Evolutionary conservation across 1,140 invertebrate genomes (phyloP).

Genomic region (Elysia chlorotica): DNA sequence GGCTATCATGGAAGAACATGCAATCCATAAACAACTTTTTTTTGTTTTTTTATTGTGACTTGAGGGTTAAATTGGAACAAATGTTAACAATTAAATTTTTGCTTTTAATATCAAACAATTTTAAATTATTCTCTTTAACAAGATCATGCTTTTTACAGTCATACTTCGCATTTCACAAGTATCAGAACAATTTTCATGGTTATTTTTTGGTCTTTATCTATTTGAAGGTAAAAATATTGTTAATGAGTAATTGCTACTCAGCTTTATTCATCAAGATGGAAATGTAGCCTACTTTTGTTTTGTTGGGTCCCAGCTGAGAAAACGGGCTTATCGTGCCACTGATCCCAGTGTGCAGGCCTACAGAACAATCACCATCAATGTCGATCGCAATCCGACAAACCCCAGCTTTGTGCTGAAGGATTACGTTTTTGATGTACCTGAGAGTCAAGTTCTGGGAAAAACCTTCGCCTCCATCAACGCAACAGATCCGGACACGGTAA

Average conservation of each 20-base stretch:
- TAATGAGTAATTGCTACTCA: background rate
- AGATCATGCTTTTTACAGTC: background rate
- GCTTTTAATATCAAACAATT: background rate
- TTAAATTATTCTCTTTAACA: too few relatives aligned
- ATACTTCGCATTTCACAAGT: background rate
- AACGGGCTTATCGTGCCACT: constrained; percentile 7
- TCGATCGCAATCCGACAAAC: constrained; percentile 69
- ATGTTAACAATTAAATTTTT: too few relatives aligned
- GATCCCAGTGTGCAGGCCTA: constrained; percentile 12
- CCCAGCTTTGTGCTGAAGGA: constrained; percentile 75
- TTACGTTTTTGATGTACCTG: constrained; percentile 80
- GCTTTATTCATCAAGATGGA: background rate
- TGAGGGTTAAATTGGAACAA: too few relatives aligned
- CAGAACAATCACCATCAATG: constrained; percentile 11
- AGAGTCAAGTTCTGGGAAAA: constrained; percentile 68
- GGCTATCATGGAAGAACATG: background rate
- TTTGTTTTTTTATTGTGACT: background rate
- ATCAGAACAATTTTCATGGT: background rate
- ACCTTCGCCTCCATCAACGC: constrained; percentile 29
- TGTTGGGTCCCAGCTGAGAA: background rate
- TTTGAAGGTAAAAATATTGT: background rate
- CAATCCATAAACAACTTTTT: background rate
- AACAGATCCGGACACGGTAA: constrained; percentile 38
- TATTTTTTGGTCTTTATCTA: background rate
- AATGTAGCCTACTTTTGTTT: background rate